Conservation (phyloP, 2,113 vertebrate species). For the Alethe diademata region DNA sequence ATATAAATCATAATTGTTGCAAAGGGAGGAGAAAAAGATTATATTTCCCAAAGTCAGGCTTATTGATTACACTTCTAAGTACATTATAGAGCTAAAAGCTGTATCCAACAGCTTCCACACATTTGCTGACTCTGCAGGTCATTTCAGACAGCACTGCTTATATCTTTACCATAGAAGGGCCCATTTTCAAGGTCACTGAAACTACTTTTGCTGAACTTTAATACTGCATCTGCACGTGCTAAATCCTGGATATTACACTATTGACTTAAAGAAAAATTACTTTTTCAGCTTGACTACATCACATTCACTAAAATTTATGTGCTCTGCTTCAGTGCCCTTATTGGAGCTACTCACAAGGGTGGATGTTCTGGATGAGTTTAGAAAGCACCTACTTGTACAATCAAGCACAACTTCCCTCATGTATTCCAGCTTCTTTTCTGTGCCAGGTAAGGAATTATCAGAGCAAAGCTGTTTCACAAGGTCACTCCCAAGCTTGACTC, state of each 20-base stretch:
- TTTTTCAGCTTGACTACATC: constrained; percentile 46
- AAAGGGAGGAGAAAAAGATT: constrained; percentile 10
- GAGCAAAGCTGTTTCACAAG: background rate
- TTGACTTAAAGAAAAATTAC: constrained; percentile 55
- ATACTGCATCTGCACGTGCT: constrained; percentile 17
- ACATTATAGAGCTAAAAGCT: constrained; percentile 58
- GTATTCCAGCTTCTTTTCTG: background rate
- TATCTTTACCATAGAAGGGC: constrained; percentile 14
- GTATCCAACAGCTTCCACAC: constrained; percentile 24
- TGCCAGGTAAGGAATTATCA: background rate
- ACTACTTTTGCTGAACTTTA: constrained; percentile 53
- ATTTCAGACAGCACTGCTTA: constrained; percentile 8
- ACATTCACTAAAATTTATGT: constrained; percentile 16
- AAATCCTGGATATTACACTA: constrained; percentile 57
- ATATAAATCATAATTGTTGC: constrained; percentile 21
- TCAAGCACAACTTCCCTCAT: background rate
- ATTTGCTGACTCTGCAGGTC: constrained; percentile 56
- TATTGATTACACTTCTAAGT: constrained; percentile 67
- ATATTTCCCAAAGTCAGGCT: constrained; percentile 64
- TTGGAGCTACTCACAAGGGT: constrained; percentile 6
- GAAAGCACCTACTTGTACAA: background rate
- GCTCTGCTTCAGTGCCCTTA: constrained; percentile 13
- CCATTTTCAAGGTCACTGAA: constrained; percentile 61
- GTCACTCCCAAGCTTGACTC: background rate
- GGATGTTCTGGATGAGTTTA: constrained; percentile 23